Conservation (phyloP, 1,140 invertebrate genomes). For the Bombus turneri region DNA sequence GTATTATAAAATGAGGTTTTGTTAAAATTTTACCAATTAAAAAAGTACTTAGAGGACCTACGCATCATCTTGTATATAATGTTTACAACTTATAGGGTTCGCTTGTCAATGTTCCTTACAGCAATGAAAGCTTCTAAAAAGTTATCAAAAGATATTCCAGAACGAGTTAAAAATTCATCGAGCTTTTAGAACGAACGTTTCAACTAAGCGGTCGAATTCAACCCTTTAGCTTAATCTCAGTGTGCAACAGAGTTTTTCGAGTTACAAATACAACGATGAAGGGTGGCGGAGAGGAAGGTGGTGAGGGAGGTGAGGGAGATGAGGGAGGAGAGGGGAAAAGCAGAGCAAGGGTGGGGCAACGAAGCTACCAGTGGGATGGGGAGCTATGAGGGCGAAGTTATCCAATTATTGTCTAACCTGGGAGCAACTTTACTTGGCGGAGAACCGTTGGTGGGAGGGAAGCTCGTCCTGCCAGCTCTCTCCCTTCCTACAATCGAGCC, state of each 20-base stretch:
- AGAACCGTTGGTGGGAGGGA: conserved; percentile 64
- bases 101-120: neutral
- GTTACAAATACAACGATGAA: conserved; percentile 49
- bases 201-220: conserved; percentile 68
- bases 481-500: conserved; percentile 75
- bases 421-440: conserved; percentile 80
- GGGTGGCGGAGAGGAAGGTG: conserved; percentile 4
- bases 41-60: neutral
- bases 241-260: conserved; percentile 78
- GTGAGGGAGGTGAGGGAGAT: neutral
- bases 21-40: neutral
- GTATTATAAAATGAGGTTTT: neutral
- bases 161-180: conserved; percentile 46
- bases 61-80: neutral
- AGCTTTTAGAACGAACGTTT: conserved; percentile 54
- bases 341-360: conserved; percentile 43
- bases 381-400: conserved; percentile 80
- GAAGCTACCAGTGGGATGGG: conserved; percentile 63
- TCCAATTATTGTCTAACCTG: conserved; percentile 83
- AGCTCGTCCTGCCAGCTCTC: conserved; percentile 67
- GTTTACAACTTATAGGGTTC: neutral
- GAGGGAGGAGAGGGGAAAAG: conserved; percentile 27
- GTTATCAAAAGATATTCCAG: conserved; percentile 9
- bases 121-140: neutral
- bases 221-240: conserved; percentile 76